Conservation (phyloP, 2,888 invertebrate species). For the Lasioglossum marginatum region DNA sequence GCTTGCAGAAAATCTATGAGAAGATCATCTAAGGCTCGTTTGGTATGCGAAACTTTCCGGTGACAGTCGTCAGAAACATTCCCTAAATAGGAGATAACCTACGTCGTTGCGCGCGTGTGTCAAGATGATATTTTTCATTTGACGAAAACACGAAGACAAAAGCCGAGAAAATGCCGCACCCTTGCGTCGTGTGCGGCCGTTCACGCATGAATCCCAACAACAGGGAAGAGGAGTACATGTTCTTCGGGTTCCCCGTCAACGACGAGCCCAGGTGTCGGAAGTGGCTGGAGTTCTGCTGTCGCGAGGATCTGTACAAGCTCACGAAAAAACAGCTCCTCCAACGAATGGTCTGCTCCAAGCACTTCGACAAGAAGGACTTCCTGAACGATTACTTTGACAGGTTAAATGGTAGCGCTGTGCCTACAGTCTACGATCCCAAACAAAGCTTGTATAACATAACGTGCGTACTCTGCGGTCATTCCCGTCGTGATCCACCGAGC, state of each 20-base stretch:
- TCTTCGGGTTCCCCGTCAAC: conserved; percentile 83
- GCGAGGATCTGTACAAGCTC: conserved; percentile 82
- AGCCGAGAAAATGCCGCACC: conserved; percentile 81
- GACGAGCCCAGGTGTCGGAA: conserved; percentile 80
- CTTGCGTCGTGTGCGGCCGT: conserved; percentile 83
- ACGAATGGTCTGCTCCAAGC: conserved; percentile 83
- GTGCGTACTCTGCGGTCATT: conserved; percentile 80
- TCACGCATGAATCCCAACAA: conserved; percentile 84
- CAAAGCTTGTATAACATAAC: conserved; percentile 82
- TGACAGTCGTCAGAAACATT: background rate
- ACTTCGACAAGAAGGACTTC: conserved; percentile 79
- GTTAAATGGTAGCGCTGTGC: conserved; percentile 79
- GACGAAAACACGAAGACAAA: conserved; percentile 38
- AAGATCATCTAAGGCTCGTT: conserved; percentile 49
- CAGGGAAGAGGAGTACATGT: conserved; percentile 82
- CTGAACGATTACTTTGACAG: conserved; percentile 82
- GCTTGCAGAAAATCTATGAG: conserved; percentile 37
- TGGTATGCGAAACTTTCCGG: background rate
- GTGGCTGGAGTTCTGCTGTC: conserved; percentile 83
- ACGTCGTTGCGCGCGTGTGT: background rate
- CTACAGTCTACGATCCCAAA: conserved; percentile 81
- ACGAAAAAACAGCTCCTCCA: conserved; percentile 82
- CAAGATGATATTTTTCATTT: conserved; percentile 59
- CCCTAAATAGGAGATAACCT: conserved; percentile 33
- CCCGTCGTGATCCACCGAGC: conserved; percentile 78